Percentiles rank a stretch among this genome's conserved stretches.
These are phyloP conservation scores for Sphenodon punctatus DNA, from an alignment of 2,797 vertebrate species.

Conservation along the genomic window DNA sequence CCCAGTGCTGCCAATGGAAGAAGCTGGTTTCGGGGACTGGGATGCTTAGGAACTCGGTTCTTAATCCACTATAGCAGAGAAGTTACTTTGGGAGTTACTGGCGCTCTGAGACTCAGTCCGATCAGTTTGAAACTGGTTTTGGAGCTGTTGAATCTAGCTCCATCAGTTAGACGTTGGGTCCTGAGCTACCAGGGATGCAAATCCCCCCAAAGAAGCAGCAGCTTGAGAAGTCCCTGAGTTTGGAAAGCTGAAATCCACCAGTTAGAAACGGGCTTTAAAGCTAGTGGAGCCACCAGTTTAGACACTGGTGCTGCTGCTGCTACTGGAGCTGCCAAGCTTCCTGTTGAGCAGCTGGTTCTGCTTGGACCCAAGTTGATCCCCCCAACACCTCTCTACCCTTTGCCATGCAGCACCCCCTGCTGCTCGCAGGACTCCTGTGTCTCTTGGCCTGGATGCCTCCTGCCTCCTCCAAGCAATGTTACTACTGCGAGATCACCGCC, in stretches of 20 bases:
- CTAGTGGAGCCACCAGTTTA: background rate
- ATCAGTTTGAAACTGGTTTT: background rate
- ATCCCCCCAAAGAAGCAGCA: background rate
- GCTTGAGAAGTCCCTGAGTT: background rate
- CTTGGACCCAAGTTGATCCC: background rate
- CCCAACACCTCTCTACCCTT: background rate
- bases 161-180: background rate
- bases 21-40: no score
- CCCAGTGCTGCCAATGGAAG: no score
- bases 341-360: background rate
- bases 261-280: background rate
- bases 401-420: background rate
- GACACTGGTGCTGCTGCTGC: background rate
- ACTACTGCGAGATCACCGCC: conserved; percentile 55
- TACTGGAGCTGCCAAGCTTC: background rate
- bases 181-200: background rate
- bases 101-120: background rate
- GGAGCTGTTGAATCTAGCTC: background rate
- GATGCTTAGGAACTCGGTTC: no score
- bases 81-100: background rate
- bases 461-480: conserved; percentile 37
- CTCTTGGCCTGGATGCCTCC: background rate
- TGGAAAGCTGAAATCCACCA: background rate
- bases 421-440: background rate
- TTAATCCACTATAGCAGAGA: no score